These are phyloP conservation scores for Halcyon leucocephala DNA, from an alignment of 2,797 vertebrate species.

Conservation along the genomic window DNA sequence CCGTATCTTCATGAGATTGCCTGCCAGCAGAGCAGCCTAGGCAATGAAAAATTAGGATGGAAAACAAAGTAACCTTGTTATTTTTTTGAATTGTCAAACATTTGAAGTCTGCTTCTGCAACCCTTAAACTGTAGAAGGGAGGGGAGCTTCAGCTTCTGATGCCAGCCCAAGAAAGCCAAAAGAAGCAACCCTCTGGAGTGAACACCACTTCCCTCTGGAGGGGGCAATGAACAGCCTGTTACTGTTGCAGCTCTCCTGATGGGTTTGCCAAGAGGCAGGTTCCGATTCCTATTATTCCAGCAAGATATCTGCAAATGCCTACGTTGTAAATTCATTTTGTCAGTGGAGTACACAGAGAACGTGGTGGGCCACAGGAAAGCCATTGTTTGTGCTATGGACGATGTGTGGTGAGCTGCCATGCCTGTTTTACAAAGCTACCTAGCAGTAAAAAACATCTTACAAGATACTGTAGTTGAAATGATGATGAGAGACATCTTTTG, in stretches of 20 bases:
- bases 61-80: conserved; percentile 33
- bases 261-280: background rate
- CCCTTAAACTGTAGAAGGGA: background rate
- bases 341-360: background rate
- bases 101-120: background rate
- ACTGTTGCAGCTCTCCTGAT: background rate
- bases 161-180: background rate
- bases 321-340: background rate
- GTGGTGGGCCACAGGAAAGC: background rate
- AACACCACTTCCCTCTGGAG: background rate
- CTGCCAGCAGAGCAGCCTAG: conserved; percentile 28
- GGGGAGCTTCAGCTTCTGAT: background rate
- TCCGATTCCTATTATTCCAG: background rate
- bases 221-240: background rate
- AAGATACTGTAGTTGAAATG: background rate
- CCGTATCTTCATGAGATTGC: conserved; percentile 50
- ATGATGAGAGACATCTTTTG: background rate
- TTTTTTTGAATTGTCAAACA: background rate
- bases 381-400: fast-evolving
- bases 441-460: background rate
- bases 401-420: background rate
- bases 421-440: background rate
- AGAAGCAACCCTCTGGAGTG: background rate
- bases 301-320: background rate
- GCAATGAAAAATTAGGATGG: conserved; percentile 45